Evolutionary conservation across 1,140 invertebrate genomes (phyloP).

Genomic region (Saccostrea glomerata): DNA sequence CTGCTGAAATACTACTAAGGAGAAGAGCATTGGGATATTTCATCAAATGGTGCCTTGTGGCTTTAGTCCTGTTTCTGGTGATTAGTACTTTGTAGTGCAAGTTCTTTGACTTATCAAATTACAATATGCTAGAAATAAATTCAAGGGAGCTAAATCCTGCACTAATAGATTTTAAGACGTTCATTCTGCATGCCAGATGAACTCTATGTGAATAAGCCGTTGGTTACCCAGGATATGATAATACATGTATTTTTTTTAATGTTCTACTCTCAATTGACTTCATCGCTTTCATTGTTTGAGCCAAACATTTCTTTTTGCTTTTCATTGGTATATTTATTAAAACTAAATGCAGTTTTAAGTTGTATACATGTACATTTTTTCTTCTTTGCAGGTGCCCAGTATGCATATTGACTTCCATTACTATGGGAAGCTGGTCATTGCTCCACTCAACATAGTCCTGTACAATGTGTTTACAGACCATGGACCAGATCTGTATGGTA

Average conservation of each 20-base stretch:
- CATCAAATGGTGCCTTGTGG: constrained; percentile 87
- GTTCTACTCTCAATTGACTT: too few relatives aligned
- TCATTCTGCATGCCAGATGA: too few relatives aligned
- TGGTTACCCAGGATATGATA: too few relatives aligned
- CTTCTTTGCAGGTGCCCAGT: constrained; percentile 83
- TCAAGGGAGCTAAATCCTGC: neutral
- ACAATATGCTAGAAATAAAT: neutral
- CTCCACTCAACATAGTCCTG: constrained; percentile 94
- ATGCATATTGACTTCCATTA: constrained; percentile 92
- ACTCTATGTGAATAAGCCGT: too few relatives aligned
- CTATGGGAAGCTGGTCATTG: constrained; percentile 93
- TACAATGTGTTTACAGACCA: constrained; percentile 96
- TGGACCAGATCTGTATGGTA: constrained; percentile 82
- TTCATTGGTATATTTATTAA: too few relatives aligned
- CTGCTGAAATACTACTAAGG: constrained; percentile 89
- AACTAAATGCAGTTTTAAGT: too few relatives aligned
- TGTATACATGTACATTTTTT: neutral
- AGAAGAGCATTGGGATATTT: constrained; percentile 84
- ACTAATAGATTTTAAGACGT: too few relatives aligned
- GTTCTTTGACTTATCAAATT: too few relatives aligned
- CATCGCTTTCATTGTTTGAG: too few relatives aligned
- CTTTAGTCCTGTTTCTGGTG: constrained; percentile 85
- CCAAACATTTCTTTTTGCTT: too few relatives aligned
- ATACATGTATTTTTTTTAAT: too few relatives aligned
- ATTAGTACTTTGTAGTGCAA: too few relatives aligned